Evolutionary conservation across 2,797 vertebrate genomes (phyloP), one percentile per base, ranked within the genome.

Genomic region (Coregonus ussuriensis): DNA sequence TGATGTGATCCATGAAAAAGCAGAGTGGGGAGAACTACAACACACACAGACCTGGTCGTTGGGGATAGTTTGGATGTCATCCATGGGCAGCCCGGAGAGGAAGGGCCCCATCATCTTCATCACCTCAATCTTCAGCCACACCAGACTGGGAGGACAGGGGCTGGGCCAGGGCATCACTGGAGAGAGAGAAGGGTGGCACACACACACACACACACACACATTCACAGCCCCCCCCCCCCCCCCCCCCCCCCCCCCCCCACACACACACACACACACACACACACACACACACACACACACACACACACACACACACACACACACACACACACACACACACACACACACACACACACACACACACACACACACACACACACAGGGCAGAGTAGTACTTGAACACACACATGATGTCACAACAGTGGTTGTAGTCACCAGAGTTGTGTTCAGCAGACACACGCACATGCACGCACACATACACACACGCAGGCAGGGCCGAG

Each of bases 61-160:
- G 15, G 88, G 69, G 74, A 84, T 85, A 15, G 56, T 76, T 4
- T 87, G 84, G 4, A 93, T 21, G 74, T 94, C 93, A 0, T 0
- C 41, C 11, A 84, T 13, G 33, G 65, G 2, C 65, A 94, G 72
- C 1, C 6, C 14, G 7, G 86, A 80, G 6, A 93, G 18, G 72
- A 84, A 94, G 1, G 85, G 89, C 5, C 93, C 93, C 84, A 94
- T 80, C 76, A 87, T 88, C 71, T 1, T 37, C 78, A 94, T 68
- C 0, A 72, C 72, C 0, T 86, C 70, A 0, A 0, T 0, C 31
- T 75, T 75, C 78, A 94, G 78, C 93, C 93, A 93, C 47, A 74
- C 15, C 35, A 85, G 31, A n/a, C 76, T 74, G 4, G 84, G 11
- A 14, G 81, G 53, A 73, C 88, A 81, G 18, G 6, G 51, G 1